These are phyloP conservation scores for Cliona cf. orientalis DNA, from an alignment of 37 sponge, comb jelly and placozoan species.

Conservation along the genomic window DNA sequence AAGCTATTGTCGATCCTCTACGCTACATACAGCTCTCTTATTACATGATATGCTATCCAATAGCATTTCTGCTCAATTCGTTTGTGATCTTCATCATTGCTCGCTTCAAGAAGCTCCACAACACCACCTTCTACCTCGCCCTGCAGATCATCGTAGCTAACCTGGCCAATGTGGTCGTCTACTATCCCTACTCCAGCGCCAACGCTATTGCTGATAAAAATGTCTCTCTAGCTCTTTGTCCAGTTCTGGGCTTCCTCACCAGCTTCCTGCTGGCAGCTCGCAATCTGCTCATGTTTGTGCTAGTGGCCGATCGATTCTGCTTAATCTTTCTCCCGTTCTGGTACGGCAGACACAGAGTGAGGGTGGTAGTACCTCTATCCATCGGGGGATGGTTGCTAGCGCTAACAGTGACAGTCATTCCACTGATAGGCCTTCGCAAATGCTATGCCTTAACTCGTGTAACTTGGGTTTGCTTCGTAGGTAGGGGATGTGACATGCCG, in stretches of 20 bases:
- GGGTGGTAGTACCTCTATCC: neutral
- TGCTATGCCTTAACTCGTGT: neutral
- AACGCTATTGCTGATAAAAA: neutral
- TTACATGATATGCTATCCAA: neutral
- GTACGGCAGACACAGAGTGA: neutral
- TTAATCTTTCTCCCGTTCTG: neutral
- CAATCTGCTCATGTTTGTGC: neutral
- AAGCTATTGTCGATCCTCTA: no score
- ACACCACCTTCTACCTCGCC: neutral
- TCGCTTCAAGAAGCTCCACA: neutral
- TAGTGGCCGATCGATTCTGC: neutral
- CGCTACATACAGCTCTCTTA: neutral
- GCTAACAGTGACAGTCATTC: neutral
- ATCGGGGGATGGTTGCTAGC: neutral
- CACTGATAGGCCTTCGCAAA: neutral
- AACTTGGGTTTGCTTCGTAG: neutral
- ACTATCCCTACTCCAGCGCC: neutral
- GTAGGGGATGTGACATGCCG: neutral
- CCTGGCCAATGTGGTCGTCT: neutral
- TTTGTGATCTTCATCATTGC: neutral
- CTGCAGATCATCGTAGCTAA: neutral
- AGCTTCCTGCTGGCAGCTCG: neutral
- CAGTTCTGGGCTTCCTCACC: neutral
- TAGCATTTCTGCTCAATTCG: neutral
- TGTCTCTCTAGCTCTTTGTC: neutral